Conservation (phyloP, 2,797 vertebrate species). For the Erpetoichthys calabaricus region DNA sequence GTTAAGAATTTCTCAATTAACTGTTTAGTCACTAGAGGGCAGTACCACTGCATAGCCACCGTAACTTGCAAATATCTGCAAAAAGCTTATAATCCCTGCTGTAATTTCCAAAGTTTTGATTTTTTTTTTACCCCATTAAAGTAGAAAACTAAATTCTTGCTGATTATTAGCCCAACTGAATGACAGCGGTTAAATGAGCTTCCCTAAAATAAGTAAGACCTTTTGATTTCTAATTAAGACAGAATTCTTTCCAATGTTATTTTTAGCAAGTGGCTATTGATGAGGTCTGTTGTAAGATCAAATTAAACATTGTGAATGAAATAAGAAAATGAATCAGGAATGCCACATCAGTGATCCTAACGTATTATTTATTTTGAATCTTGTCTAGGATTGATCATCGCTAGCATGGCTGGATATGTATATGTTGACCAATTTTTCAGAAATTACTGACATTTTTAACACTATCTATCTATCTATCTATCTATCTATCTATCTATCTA, state of each 20-base stretch:
- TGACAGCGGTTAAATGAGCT: neutral
- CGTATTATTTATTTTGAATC: neutral
- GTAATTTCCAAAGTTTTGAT: slow-evolving; percentile 7
- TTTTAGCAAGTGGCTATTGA: slow-evolving; percentile 5
- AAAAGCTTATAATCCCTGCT: too few relatives aligned
- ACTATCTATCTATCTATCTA: neutral
- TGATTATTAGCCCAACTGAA: slow-evolving; percentile 8
- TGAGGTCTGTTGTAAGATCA: neutral
- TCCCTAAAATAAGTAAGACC: neutral
- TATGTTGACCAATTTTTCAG: neutral
- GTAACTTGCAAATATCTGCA: too few relatives aligned
- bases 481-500: neutral
- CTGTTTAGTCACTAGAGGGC: slow-evolving; percentile 61
- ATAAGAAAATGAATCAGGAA: neutral
- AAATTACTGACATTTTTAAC: neutral
- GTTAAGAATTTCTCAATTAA: slow-evolving; percentile 33
- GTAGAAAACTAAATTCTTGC: slow-evolving; percentile 4
- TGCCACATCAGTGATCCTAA: neutral
- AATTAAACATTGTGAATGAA: neutral
- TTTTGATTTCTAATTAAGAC: slow-evolving; percentile 8
- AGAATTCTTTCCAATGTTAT: slow-evolving; percentile 1
- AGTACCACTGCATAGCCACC: slow-evolving; percentile 61
- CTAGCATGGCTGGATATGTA: too few relatives aligned
- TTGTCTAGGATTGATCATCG: too few relatives aligned
- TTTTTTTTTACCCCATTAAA: slow-evolving; percentile 11